A percentile compares a stretch with the other conserved stretches of the same genome.
Evolutionary conservation across 2,113 vertebrate species (phyloP).

Genomic region (Lichenostomus cassidix): DNA sequence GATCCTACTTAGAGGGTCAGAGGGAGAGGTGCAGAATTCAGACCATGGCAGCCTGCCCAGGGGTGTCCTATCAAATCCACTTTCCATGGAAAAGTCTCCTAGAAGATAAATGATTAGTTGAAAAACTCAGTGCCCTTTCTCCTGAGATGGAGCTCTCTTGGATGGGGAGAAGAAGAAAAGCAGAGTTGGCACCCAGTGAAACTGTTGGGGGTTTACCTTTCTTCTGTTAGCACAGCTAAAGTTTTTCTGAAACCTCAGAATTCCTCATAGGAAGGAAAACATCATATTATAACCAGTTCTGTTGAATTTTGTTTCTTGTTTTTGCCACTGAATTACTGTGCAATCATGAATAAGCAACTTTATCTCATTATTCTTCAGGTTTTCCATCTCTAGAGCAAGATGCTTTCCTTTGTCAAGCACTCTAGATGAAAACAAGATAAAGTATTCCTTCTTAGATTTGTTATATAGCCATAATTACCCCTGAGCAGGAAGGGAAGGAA

Average conservation of each 20-base stretch:
- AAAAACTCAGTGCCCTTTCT: background rate
- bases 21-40: background rate
- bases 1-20: background rate
- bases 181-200: background rate
- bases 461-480: slow-evolving; percentile 20
- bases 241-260: background rate
- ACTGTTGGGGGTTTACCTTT: background rate
- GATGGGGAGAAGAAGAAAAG: background rate
- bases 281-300: background rate
- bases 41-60: background rate
- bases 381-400: background rate
- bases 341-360: background rate
- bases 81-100: background rate
- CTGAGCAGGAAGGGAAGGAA: background rate
- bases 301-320: background rate
- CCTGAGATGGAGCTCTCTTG: background rate
- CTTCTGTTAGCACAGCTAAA: background rate
- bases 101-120: background rate
- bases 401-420: background rate
- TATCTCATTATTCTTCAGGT: background rate
- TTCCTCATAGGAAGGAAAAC: background rate
- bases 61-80: background rate
- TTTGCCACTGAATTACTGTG: background rate
- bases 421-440: background rate
- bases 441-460: background rate